These are phyloP conservation scores for Rhynchophorus ferrugineus DNA, from an alignment of 1,140 invertebrate genomes.

Conservation along the genomic window DNA sequence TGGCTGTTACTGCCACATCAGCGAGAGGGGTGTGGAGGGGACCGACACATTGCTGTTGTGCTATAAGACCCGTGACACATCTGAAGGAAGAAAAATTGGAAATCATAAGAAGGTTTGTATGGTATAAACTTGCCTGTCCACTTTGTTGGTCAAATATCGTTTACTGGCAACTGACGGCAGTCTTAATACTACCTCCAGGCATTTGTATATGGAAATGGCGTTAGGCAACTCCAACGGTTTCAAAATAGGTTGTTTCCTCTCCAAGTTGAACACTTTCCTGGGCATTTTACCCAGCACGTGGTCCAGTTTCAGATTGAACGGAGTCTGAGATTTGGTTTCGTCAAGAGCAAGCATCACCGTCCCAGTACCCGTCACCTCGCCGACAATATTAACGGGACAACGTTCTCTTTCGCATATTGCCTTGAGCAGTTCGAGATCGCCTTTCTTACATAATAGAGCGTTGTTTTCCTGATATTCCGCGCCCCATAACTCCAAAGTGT, in stretches of 20 bases:
- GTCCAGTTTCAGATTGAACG: slow-evolving; percentile 82
- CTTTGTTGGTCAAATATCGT: slow-evolving; percentile 89
- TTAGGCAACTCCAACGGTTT: slow-evolving; percentile 47
- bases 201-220: slow-evolving; percentile 52
- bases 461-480: slow-evolving; percentile 98
- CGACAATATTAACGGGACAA: slow-evolving; percentile 85
- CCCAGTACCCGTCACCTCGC: slow-evolving; percentile 81
- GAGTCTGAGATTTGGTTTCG: slow-evolving; percentile 36
- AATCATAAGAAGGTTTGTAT: neutral
- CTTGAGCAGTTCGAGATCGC: slow-evolving; percentile 58
- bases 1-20: slow-evolving; percentile 87
- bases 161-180: slow-evolving; percentile 91
- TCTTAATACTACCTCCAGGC: slow-evolving; percentile 73
- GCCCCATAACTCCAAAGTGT: slow-evolving; percentile 90
- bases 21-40: slow-evolving; percentile 91
- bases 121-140: slow-evolving; percentile 52
- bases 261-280: slow-evolving; percentile 58
- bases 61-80: slow-evolving; percentile 91
- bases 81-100: slow-evolving; percentile 39
- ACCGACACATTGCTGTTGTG: slow-evolving; percentile 96
- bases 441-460: slow-evolving; percentile 68
- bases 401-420: slow-evolving; percentile 77
- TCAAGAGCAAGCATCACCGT: slow-evolving; percentile 61
- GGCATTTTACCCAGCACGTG: slow-evolving; percentile 86
- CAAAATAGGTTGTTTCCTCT: slow-evolving; percentile 33